Conservation (phyloP, 92 coral and sea anemone genomes). For the Anthopleura xanthogrammica region DNA sequence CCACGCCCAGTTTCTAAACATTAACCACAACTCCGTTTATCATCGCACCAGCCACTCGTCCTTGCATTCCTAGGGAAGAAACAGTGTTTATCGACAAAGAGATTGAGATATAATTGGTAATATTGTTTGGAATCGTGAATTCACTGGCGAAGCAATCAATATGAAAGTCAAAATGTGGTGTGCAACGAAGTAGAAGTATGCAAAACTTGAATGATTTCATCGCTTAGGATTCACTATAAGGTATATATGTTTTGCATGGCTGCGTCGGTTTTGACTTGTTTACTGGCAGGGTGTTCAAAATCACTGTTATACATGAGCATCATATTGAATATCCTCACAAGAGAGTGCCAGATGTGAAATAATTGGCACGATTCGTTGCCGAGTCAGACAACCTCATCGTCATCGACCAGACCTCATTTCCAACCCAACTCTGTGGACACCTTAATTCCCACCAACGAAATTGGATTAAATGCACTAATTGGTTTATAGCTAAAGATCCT, state of each 20-base stretch:
- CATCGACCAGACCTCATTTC: background rate
- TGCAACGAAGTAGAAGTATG: background rate
- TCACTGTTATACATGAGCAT: background rate
- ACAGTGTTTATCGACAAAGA: background rate
- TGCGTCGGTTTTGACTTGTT: background rate
- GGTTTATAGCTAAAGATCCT: constrained; percentile 6
- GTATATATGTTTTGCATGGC: background rate
- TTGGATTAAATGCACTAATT: background rate
- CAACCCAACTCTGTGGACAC: constrained; percentile 1
- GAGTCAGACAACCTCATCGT: background rate
- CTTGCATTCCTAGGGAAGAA: background rate
- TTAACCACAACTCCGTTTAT: background rate
- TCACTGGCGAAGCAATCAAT: background rate
- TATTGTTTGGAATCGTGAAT: background rate
- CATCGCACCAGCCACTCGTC: background rate
- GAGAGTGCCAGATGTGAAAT: background rate
- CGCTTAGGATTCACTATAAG: background rate
- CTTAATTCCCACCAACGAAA: background rate
- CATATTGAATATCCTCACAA: background rate
- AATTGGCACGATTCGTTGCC: background rate
- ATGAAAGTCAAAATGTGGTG: background rate
- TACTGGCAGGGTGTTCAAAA: background rate
- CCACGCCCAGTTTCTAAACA: constrained; percentile 7
- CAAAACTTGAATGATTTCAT: background rate
- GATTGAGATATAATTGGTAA: background rate